Evolutionary conservation across 2,113 vertebrate genomes (phyloP).

Genomic region (Pionites leucogaster): DNA sequence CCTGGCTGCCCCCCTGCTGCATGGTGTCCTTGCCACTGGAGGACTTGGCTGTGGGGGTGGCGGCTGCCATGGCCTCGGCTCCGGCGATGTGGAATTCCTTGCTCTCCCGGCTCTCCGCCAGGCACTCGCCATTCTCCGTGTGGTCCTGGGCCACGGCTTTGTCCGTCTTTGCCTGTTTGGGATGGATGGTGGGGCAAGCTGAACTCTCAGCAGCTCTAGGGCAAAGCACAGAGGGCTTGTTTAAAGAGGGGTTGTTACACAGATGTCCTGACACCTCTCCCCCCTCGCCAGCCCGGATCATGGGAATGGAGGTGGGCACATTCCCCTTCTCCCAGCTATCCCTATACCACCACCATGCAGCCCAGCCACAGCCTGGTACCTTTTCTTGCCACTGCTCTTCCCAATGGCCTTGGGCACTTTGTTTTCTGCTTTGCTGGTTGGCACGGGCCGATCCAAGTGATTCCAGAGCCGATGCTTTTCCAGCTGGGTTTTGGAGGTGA

Average conservation of each 20-base stretch:
- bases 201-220: conserved; percentile 85
- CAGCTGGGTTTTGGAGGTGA: conserved; percentile 93
- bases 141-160: conserved; percentile 75
- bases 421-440: conserved; percentile 70
- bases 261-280: background rate
- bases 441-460: conserved; percentile 83
- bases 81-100: conserved; percentile 76
- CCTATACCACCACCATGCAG: background rate
- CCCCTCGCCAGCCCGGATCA: background rate
- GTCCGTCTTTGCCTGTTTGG: conserved; percentile 89
- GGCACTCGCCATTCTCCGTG: conserved; percentile 85
- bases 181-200: conserved; percentile 81
- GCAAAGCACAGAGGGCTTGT: conserved; percentile 66
- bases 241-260: conserved; percentile 52
- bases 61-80: conserved; percentile 39
- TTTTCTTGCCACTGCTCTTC: conserved; percentile 88
- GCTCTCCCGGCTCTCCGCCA: conserved; percentile 72
- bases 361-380: conserved; percentile 70
- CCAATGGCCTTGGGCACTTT: conserved; percentile 79
- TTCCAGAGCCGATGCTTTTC: conserved; percentile 96
- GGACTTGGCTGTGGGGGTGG: conserved; percentile 50
- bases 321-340: background rate
- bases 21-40: conserved; percentile 72
- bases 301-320: background rate
- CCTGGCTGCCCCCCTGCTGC: conserved; percentile 68